Conservation (phyloP, 2,797 vertebrate genomes). For the Urocyon cinereoargenteus region DNA sequence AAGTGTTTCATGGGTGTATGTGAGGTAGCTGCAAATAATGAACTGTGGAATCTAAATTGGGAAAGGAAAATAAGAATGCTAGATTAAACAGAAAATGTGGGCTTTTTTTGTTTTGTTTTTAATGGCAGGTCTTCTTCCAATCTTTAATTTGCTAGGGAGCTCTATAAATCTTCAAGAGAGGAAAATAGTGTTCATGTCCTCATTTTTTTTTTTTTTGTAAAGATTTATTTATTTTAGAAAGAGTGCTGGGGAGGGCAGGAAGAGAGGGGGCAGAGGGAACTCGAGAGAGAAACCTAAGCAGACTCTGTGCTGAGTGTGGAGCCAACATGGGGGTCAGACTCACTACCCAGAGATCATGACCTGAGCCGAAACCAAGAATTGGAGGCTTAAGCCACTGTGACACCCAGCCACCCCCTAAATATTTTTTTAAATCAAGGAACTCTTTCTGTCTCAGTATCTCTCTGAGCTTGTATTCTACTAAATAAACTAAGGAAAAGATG, state of each 20-base stretch:
- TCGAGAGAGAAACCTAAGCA: background rate
- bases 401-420: background rate
- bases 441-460: background rate
- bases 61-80: background rate
- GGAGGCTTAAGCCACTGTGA: background rate
- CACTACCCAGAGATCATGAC: background rate
- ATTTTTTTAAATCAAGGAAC: background rate
- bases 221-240: background rate
- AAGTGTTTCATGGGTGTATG: background rate
- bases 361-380: background rate
- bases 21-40: background rate
- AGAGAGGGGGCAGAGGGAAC: background rate
- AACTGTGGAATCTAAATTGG: background rate
- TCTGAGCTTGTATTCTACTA: conserved; percentile 22
- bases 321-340: fast-evolving
- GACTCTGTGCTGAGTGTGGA: background rate
- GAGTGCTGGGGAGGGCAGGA: background rate
- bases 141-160: conserved; percentile 40
- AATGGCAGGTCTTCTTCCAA: background rate
- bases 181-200: background rate
- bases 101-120: background rate
- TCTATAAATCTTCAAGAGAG: conserved; percentile 14
- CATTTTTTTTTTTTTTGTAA: background rate
- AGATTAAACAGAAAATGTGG: background rate
- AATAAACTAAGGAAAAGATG: conserved; percentile 17